These are phyloP conservation scores for Megaustenia siamemsis DNA, from an alignment of 2,888 invertebrate genomes.

Conservation along the genomic window DNA sequence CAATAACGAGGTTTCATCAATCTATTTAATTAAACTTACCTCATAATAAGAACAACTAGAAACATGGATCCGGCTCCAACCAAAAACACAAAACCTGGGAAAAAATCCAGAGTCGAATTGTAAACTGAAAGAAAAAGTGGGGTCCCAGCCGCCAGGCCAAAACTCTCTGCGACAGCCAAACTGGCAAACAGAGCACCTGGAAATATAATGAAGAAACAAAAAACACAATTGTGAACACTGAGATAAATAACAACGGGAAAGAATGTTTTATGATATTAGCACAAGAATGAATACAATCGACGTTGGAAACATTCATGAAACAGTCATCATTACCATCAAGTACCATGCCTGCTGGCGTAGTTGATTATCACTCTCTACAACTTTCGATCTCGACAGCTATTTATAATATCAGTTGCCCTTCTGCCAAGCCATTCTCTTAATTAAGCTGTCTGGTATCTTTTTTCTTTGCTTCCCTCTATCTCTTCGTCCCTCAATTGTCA, in stretches of 20 bases:
- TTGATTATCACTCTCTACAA: too few species aligned
- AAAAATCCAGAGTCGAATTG: slow-evolving; percentile 17
- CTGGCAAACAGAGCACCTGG: slow-evolving; percentile 40
- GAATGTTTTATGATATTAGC: too few species aligned
- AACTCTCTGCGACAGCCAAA: slow-evolving; percentile 36
- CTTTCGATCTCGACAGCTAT: too few species aligned
- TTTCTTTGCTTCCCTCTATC: too few species aligned
- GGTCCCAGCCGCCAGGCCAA: background rate
- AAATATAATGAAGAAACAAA: background rate
- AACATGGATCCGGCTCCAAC: slow-evolving; percentile 20
- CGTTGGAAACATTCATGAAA: too few species aligned
- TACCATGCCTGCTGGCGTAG: too few species aligned
- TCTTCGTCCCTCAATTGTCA: too few species aligned
- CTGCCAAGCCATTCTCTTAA: too few species aligned
- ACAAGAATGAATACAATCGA: too few species aligned
- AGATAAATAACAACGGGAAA: too few species aligned
- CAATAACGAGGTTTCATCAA: background rate
- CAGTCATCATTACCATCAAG: background rate
- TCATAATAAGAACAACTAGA: background rate
- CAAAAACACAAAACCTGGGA: slow-evolving; percentile 20
- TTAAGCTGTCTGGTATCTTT: too few species aligned
- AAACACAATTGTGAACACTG: background rate
- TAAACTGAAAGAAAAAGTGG: slow-evolving; percentile 28
- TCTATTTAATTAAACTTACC: background rate
- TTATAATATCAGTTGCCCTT: too few species aligned